Base-by-base conservation (phyloP, 2,113 vertebrate species). In the Pica pica region DNA sequence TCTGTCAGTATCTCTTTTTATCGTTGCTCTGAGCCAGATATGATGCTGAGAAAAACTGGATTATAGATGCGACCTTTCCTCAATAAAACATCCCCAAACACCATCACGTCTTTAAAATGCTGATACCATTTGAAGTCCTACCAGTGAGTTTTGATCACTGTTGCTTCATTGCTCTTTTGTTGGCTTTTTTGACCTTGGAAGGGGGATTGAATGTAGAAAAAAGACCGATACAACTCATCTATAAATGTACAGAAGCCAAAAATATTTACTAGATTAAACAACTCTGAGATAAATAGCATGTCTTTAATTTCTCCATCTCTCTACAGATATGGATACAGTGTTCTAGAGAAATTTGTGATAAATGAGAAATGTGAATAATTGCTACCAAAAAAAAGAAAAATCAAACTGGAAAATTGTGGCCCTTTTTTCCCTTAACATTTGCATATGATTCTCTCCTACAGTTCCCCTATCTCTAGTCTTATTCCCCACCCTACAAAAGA, bases 11-110 rank as follows among this genome's bases (percentile, higher is more conserved):
- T 86, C 80, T 95, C 41, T 95, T 94, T 96, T 97, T 95, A 90
- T 95, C 76, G 81, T 95, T 91, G 42, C 55, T 97, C 87, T 95
- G 93, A 97, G 92, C 60, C 35, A 80, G 65, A 89, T 95, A 94
- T 3, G 59, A 83, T 95, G 86, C 89, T 93, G 88, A 96, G 89
- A 82, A 95, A 94, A 95, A 83, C 13, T 90, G 75, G 49, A 81
- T 92, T 94, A 78, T 94, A 82, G 93, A 91, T 35, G n/a, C 90
- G n/a, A 37, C 42, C 39, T 82, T 93, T 41, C 20, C 21, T 83
- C 59, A 86, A 52, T 89, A 83, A 96, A 96, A 77, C 47, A 85
- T 78, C 44, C 56, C 41, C 41, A 81, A 64, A 86, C 50, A 60
- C 35, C 27, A 61, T 95, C 37, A 49, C 33, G 37, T 92, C 75